Evolutionary conservation across 2,888 invertebrate species (phyloP).

Genomic region (Phaedon cochleariae): DNA sequence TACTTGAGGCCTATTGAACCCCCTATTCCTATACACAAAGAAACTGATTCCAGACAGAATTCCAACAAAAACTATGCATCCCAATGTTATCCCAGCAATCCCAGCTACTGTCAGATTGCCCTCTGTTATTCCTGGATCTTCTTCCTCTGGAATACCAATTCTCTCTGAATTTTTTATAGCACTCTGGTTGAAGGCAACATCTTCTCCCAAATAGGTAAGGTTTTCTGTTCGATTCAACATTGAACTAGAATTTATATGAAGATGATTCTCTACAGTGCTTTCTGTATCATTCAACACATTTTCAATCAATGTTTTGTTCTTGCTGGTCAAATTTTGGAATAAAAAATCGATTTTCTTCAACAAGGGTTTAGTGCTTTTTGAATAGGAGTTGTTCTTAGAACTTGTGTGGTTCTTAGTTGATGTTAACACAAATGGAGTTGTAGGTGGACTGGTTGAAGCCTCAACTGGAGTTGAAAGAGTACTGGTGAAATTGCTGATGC

Average conservation of each 20-base stretch:
- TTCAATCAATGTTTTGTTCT: conserved; percentile 45
- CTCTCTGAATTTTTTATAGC: conserved; percentile 45
- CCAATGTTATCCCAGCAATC: conserved; percentile 76
- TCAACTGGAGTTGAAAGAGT: conserved; percentile 39
- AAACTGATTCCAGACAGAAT: conserved; percentile 73
- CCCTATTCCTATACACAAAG: conserved; percentile 75
- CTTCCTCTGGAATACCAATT: conserved; percentile 43
- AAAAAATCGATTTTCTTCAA: conserved; percentile 41
- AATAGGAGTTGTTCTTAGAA: conserved; percentile 30
- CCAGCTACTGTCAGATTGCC: conserved; percentile 58
- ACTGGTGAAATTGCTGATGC: conserved; percentile 32
- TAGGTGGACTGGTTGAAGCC: conserved; percentile 48
- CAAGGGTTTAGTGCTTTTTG: conserved; percentile 42
- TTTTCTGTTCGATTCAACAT: conserved; percentile 52
- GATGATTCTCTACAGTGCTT: conserved; percentile 49
- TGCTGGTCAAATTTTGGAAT: conserved; percentile 36
- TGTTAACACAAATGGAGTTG: conserved; percentile 34
- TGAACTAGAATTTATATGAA: conserved; percentile 44
- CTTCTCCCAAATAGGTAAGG: conserved; percentile 49
- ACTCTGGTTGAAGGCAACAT: conserved; percentile 48
- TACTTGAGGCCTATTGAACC: conserved; percentile 84
- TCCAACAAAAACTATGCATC: conserved; percentile 71
- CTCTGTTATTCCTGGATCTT: conserved; percentile 35
- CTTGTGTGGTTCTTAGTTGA: conserved; percentile 28
- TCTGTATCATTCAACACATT: conserved; percentile 59